These are phyloP conservation scores for Tetraneura akinire DNA, from an alignment of 1,140 invertebrate genomes.

Conservation along the genomic window DNA sequence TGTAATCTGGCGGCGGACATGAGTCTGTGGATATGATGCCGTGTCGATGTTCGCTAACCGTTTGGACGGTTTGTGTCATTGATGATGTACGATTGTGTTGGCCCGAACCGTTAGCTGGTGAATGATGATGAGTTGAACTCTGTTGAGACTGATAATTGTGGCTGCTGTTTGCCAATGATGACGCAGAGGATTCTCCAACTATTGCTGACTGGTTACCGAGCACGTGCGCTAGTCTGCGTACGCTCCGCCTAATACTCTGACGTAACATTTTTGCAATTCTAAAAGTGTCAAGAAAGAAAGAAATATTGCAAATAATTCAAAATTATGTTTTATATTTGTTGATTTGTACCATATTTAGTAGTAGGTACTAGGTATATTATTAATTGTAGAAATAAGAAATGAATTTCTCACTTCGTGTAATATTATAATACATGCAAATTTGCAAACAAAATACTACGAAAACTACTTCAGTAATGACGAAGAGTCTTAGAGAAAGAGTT, in stretches of 20 bases:
- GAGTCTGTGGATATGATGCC: slow-evolving; percentile 58
- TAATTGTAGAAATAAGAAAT: too few relatives aligned
- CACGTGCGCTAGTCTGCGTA: slow-evolving; percentile 67
- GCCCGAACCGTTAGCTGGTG: slow-evolving; percentile 62
- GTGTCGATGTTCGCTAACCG: background rate
- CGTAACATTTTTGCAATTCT: slow-evolving; percentile 77
- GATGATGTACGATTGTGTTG: background rate
- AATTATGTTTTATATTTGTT: too few relatives aligned
- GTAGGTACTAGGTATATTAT: too few relatives aligned
- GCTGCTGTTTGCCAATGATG: slow-evolving; percentile 60
- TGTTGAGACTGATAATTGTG: background rate
- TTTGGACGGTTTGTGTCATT: background rate
- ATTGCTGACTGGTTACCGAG: slow-evolving; percentile 57
- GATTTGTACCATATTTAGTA: too few relatives aligned
- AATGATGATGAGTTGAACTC: slow-evolving; percentile 56
- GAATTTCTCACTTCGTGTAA: too few relatives aligned
- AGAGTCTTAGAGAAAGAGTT: too few relatives aligned
- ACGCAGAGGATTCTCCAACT: slow-evolving; percentile 59
- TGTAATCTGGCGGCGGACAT: slow-evolving; percentile 64
- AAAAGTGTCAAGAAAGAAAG: too few relatives aligned
- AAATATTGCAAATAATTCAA: too few relatives aligned
- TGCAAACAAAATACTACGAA: too few relatives aligned
- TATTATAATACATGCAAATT: too few relatives aligned
- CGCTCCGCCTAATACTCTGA: slow-evolving; percentile 77
- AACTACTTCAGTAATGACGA: too few relatives aligned